Percentiles rank a stretch among this genome's conserved stretches.
phyloP scores from a whole-genome alignment of 2,888 invertebrate species.

The Xiphydria camelus region DNA sequence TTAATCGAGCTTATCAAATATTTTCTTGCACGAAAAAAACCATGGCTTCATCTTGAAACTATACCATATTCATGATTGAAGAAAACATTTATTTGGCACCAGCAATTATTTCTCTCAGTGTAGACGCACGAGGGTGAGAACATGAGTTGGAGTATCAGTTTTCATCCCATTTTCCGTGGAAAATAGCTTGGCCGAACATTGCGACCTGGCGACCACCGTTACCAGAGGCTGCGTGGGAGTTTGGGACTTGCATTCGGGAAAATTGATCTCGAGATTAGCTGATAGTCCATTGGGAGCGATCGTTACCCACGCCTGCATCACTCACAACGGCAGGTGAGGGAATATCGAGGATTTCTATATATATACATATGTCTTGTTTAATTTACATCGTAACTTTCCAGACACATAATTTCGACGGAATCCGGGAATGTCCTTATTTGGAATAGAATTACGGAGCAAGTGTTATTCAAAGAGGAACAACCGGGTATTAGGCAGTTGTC shows the following conservation, averaged over 20 bases:
- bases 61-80: too few species aligned
- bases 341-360: neutral
- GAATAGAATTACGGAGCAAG: slow-evolving; percentile 77
- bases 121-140: too few species aligned
- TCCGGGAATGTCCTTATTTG: slow-evolving; percentile 90
- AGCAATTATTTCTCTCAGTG: too few species aligned
- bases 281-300: slow-evolving; percentile 93
- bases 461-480: slow-evolving; percentile 81
- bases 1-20: too few species aligned
- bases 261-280: slow-evolving; percentile 82
- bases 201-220: slow-evolving; percentile 85
- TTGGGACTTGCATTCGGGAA: slow-evolving; percentile 88
- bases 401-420: slow-evolving; percentile 85
- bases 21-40: too few species aligned
- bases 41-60: too few species aligned
- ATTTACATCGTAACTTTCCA: slow-evolving; percentile 34
- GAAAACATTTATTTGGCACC: too few species aligned
- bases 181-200: slow-evolving; percentile 73
- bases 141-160: too few species aligned
- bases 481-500: slow-evolving; percentile 76
- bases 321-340: slow-evolving; percentile 74
- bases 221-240: slow-evolving; percentile 94
- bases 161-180: slow-evolving; percentile 25
- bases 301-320: slow-evolving; percentile 89
- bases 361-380: slow-evolving; percentile 2